Percentiles rank a stretch among this genome's conserved stretches.
Conservation (phyloP, 2,888 invertebrate species). For the Eulithis prunata region DNA sequence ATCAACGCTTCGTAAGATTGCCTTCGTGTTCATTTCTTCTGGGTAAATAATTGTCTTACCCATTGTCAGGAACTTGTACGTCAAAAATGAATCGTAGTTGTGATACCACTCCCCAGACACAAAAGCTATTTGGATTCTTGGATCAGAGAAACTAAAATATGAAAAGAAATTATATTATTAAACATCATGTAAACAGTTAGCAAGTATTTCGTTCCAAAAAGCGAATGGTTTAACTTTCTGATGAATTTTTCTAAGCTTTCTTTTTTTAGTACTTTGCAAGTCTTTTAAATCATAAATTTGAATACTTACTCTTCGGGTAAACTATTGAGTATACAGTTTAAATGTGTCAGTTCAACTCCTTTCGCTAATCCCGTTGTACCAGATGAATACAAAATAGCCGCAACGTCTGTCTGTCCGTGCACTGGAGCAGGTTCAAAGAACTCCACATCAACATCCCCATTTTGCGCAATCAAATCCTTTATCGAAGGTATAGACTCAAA, state of each 20-base stretch:
- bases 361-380: constrained; percentile 89
- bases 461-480: constrained; percentile 49
- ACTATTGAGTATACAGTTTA: constrained; percentile 77
- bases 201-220: no score
- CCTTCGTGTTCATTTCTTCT: constrained; percentile 43
- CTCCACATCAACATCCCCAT: constrained; percentile 49
- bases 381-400: constrained; percentile 86
- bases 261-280: no score
- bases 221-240: no score
- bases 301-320: constrained; percentile 61
- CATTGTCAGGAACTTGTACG: constrained; percentile 61
- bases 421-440: constrained; percentile 73
- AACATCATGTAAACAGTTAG: no score
- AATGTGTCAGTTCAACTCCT: constrained; percentile 86
- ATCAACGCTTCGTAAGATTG: constrained; percentile 53
- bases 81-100: constrained; percentile 68
- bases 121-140: constrained; percentile 55
- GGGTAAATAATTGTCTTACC: constrained; percentile 64
- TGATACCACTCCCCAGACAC: constrained; percentile 69
- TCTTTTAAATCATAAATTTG: background rate
- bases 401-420: constrained; percentile 65
- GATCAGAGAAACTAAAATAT: constrained; percentile 57
- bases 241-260: no score
- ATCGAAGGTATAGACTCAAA: constrained; percentile 48
- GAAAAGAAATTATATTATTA: background rate